Base-by-base conservation (phyloP, 2,113 vertebrate species). In the Microcebus tavaratra region DNA sequence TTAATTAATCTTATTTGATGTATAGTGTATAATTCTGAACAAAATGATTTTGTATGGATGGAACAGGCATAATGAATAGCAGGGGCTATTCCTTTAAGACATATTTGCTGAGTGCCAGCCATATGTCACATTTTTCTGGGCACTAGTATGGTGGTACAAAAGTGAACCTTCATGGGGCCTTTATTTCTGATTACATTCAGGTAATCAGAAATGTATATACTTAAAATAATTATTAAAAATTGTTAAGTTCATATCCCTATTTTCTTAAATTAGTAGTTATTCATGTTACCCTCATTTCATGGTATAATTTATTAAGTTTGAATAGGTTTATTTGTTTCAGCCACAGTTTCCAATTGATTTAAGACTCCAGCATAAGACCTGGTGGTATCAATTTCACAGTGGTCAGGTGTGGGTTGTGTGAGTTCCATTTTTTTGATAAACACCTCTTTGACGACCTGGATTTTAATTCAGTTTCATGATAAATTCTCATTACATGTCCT, bases 171-270 rank as follows among this genome's bases (percentile, higher is more conserved):
- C 29, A 21, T 68, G 68, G 31, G 20, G 9, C 17, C 13, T 25
- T 95, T 88, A 72, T 83, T 89, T 88, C 8, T 86, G 13, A n/a
- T 67, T 93, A 63, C 84, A 76, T 79, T 76, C 55, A 39, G 31
- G 7, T 75, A 76, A 15, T 85, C 27, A 57, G 91, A 95, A 84
- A 59, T 88, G 36, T 36, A 8, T 89, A 29, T 63, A 63, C 34
- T 67, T 63, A 53, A 0, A 75, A 13, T 93, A 31, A 80, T n/a
- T 53, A 34, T 85, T 75, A 88, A 45, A 70, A 72, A 53, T 34
- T 39, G 31, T 61, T 12, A 67, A 36, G 34, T 79, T 82, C 10
- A 42, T 10, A 81, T 75, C 25, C 48, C 27, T 84, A 12, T 67
- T 89, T 81, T 7, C 10, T 89, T 73, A 12, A 15, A 27, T 89